Conservation (phyloP, 2,797 vertebrate species). For the Hapalemur alaotrensis region DNA sequence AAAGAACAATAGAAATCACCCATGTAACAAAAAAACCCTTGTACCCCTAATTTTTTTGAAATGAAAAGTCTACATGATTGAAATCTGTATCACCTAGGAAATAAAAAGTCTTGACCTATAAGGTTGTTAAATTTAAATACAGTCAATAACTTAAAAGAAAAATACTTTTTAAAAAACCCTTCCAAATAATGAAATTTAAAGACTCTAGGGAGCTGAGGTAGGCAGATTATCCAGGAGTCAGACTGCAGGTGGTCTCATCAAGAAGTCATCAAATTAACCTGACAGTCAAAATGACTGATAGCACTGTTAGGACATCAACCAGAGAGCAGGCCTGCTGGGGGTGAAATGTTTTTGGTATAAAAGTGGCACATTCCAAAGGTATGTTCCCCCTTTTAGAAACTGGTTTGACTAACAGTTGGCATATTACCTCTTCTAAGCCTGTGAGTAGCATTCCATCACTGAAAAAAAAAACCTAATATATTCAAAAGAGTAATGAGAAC, state of each 20-base stretch:
- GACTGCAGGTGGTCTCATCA: conserved; percentile 13
- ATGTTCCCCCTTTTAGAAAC: conserved; percentile 8
- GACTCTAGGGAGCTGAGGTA: conserved; percentile 26
- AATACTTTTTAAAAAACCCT: background rate
- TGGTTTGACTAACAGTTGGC: background rate
- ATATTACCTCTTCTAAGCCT: background rate
- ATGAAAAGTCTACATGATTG: background rate
- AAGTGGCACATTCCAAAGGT: conserved; percentile 4
- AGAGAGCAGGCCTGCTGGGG: background rate
- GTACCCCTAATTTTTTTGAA: too few relatives aligned
- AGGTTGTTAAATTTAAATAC: conserved; percentile 34
- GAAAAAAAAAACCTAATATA: background rate
- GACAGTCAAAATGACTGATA: background rate
- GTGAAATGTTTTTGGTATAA: background rate
- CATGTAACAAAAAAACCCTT: too few relatives aligned
- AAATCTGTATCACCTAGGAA: background rate
- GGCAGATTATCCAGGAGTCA: background rate
- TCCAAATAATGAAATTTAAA: conserved; percentile 70
- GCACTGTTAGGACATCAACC: background rate
- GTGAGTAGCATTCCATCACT: background rate
- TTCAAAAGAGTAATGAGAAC: conserved; percentile 16
- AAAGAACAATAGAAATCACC: background rate
- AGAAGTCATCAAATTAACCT: conserved; percentile 26
- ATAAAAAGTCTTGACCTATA: background rate
- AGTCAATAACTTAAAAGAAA: conserved; percentile 55